phyloP scores from a whole-genome alignment of 2,113 vertebrate genomes.

The Orycteropus afer region DNA sequence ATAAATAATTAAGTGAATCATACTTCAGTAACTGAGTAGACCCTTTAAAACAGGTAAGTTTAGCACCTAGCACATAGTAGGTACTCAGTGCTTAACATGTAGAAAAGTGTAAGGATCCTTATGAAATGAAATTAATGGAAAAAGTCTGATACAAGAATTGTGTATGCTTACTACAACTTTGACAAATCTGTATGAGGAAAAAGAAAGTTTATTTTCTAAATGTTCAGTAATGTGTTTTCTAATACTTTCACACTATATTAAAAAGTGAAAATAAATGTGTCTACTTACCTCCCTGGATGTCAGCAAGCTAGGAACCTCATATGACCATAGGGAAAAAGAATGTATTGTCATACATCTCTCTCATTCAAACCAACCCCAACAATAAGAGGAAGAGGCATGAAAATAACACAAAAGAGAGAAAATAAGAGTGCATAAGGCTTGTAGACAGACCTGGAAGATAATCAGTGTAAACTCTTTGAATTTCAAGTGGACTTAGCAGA shows the following conservation, averaged over 20 bases:
- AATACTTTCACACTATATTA: background rate
- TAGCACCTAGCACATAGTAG: background rate
- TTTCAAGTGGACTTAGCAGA: background rate
- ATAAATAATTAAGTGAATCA: background rate
- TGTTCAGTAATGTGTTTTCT: background rate
- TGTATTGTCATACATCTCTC: background rate
- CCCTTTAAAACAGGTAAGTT: background rate
- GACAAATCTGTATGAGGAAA: background rate
- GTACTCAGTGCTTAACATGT: background rate
- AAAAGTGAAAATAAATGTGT: background rate
- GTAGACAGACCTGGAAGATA: background rate
- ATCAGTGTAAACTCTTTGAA: background rate
- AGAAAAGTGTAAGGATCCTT: slow-evolving; percentile 29
- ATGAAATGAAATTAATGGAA: slow-evolving; percentile 42
- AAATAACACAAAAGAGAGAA: background rate
- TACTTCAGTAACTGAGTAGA: background rate
- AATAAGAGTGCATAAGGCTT: background rate
- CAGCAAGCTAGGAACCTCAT: background rate
- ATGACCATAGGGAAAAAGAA: background rate
- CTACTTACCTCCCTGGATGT: background rate
- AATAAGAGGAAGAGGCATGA: background rate
- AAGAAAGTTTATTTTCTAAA: background rate
- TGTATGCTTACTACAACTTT: background rate
- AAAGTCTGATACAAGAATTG: background rate
- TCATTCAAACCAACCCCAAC: background rate